These are phyloP conservation scores for Drosophila melanosoma DNA, from an alignment of 2,888 invertebrate species.

Conservation along the genomic window DNA sequence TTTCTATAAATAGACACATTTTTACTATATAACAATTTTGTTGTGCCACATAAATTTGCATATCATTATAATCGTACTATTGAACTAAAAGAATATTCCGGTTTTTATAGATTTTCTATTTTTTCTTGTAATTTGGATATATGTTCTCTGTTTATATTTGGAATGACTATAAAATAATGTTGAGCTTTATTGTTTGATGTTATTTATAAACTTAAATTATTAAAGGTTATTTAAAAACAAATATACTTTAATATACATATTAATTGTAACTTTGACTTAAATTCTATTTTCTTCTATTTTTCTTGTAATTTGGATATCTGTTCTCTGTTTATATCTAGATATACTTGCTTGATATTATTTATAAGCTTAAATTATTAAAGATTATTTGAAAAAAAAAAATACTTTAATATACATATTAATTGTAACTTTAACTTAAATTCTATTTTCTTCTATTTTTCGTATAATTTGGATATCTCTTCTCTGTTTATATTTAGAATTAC, in stretches of 20 bases:
- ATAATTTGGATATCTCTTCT: background rate
- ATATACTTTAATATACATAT: background rate
- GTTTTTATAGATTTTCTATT: conserved; percentile 21
- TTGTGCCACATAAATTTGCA: conserved; percentile 33
- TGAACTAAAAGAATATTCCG: conserved; percentile 33
- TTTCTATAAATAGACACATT: conserved; percentile 28
- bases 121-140: background rate
- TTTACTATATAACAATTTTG: conserved; percentile 8
- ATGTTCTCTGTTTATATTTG: background rate
- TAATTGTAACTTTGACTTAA: background rate
- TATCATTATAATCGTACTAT: conserved; percentile 30
- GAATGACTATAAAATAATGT: background rate
- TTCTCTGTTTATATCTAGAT: background rate
- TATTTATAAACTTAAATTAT: background rate
- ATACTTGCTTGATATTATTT: background rate
- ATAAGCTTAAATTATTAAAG: background rate
- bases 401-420: background rate
- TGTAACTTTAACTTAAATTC: no score
- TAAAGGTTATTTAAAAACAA: background rate
- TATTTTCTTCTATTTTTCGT: background rate
- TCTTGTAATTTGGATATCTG: background rate
- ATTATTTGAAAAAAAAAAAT: background rate
- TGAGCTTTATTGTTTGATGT: background rate
- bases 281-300: background rate
- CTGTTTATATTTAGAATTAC: background rate